A percentile compares a stretch with the other conserved stretches of the same genome.
These are phyloP conservation scores for Elmis aenea DNA, from an alignment of 2,888 invertebrate species.

Conservation along the genomic window DNA sequence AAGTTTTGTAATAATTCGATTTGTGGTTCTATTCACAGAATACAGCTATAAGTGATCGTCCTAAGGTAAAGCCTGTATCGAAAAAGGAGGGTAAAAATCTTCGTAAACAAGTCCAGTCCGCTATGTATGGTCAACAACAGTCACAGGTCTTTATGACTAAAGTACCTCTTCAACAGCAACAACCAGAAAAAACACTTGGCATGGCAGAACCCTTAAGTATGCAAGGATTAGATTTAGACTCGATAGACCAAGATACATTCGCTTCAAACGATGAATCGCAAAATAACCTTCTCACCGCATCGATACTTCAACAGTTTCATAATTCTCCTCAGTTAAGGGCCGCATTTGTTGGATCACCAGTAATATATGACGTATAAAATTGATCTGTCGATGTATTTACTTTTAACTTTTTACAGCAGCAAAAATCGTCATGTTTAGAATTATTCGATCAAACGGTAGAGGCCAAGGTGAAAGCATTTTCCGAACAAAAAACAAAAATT, in stretches of 20 bases:
- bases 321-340: conserved; percentile 33
- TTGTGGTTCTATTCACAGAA: conserved; percentile 47
- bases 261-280: conserved; percentile 39
- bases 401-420: conserved; percentile 33
- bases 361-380: conserved; percentile 22
- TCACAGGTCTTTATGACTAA: conserved; percentile 30
- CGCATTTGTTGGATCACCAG: conserved; percentile 40
- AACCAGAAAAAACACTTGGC: conserved; percentile 30
- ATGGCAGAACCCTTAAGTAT: conserved; percentile 36
- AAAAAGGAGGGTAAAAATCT: conserved; percentile 75
- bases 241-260: conserved; percentile 35
- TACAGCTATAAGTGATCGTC: conserved; percentile 77
- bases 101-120: conserved; percentile 53
- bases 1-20: neutral
- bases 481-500: conserved; percentile 28
- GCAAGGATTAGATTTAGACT: conserved; percentile 38
- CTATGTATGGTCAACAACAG: conserved; percentile 45
- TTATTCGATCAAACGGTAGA: conserved; percentile 36
- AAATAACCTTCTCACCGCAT: conserved; percentile 40
- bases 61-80: conserved; percentile 74
- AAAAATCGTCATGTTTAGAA: no score
- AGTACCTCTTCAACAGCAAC: conserved; percentile 33
- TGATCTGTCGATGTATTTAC: conserved; percentile 35
- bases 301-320: conserved; percentile 43
- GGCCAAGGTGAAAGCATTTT: conserved; percentile 24